Percentiles rank a stretch among this genome's conserved stretches.
Evolutionary conservation across 2,888 invertebrate species (phyloP).

Genomic region (Ormia ochracea): DNA sequence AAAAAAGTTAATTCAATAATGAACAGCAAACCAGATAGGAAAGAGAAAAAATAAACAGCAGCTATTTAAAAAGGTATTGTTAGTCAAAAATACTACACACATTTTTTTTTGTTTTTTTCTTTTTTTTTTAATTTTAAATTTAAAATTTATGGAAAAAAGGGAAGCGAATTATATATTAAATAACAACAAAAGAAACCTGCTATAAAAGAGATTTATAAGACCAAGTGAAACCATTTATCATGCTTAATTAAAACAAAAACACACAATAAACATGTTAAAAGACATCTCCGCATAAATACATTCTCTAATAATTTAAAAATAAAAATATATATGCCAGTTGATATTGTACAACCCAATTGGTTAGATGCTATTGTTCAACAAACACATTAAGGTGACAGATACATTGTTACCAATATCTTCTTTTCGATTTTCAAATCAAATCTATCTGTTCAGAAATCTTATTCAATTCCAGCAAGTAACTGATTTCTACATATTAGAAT

Average conservation of each 20-base stretch:
- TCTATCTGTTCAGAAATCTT: background rate
- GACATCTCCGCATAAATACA: background rate
- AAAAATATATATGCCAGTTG: background rate
- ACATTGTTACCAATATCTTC: constrained; percentile 53
- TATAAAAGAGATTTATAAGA: constrained; percentile 73
- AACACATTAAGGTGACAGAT: constrained; percentile 38
- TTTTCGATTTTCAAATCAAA: background rate
- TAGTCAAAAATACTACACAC: background rate
- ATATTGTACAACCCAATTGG: constrained; percentile 16
- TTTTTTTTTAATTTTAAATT: background rate
- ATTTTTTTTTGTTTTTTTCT: background rate
- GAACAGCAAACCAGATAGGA: constrained; percentile 42
- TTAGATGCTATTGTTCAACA: constrained; percentile 34
- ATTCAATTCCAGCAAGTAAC: background rate
- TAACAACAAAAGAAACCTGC: constrained; percentile 63
- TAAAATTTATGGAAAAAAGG: background rate
- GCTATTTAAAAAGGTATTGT: constrained; percentile 38
- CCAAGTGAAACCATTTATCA: constrained; percentile 74
- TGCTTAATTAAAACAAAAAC: constrained; percentile 72
- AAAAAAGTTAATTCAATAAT: constrained; percentile 25
- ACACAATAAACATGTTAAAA: constrained; percentile 43
- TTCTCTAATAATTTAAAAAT: background rate
- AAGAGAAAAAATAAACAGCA: constrained; percentile 35
- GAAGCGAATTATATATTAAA: background rate
- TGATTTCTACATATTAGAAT: constrained; percentile 43